A percentile compares a stretch with the other conserved stretches of the same genome.
Evolutionary conservation across 2,113 vertebrate species (phyloP).

Genomic region (Saguinus imperator): DNA sequence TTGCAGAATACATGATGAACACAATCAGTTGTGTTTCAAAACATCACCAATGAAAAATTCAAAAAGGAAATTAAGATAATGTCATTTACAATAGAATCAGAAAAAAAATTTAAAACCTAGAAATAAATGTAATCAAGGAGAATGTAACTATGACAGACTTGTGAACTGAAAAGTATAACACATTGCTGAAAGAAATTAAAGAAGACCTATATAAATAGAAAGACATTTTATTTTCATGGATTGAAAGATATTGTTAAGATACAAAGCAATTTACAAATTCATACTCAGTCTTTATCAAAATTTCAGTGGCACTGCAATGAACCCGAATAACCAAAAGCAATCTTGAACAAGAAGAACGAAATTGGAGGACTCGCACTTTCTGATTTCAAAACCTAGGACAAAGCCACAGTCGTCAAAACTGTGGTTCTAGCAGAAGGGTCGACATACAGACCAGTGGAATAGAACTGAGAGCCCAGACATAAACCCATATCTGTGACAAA

Average conservation of each 20-base stretch:
- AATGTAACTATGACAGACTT: neutral
- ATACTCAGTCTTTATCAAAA: neutral
- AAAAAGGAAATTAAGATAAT: neutral
- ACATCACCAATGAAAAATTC: neutral
- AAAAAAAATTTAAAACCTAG: neutral
- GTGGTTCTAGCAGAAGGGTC: neutral
- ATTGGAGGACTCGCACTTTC: neutral
- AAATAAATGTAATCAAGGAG: neutral
- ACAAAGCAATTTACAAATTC: neutral
- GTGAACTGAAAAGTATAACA: neutral
- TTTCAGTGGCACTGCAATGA: neutral
- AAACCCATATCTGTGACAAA: neutral
- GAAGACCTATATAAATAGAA: neutral
- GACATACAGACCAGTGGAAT: neutral
- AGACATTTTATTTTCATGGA: neutral
- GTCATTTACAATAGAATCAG: neutral
- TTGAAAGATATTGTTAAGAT: neutral
- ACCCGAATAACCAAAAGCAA: neutral
- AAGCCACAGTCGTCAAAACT: neutral
- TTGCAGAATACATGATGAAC: neutral
- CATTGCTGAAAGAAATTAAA: neutral
- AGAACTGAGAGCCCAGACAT: neutral
- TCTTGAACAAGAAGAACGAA: neutral
- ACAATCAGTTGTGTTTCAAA: neutral
- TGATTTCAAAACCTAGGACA: neutral